Base-by-base conservation (phyloP, 2,797 vertebrate genomes). In the Sciurus carolinensis region DNA sequence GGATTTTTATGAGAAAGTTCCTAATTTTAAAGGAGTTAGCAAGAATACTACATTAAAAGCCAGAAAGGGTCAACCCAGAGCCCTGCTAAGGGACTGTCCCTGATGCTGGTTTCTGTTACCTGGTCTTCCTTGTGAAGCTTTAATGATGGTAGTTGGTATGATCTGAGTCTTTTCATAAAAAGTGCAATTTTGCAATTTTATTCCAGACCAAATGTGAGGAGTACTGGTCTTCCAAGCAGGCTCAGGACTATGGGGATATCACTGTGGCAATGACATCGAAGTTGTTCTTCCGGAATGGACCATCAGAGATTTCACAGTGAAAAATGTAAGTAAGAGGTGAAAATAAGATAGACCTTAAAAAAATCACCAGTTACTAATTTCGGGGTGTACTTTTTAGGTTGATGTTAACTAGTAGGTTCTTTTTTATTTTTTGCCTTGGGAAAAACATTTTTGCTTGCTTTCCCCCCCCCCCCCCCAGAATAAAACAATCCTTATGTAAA, bases 131-230 rank as follows among this genome's bases (percentile, higher is more conserved):
- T 3, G 18, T 9, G 72, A 90, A 33, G 50, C 17, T 90, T 42
- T 33, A 6, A 11, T 75, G 90, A 33, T 75, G 86, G 69, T 36
- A 69, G 39, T 20, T 5, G 42, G 28, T 20, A 2, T 33, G 67
- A 77, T n/a, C 59, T 73, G 76, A 71, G 7, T 82, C 18, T 75
- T 85, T 87, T 52, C 22, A 47, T 80, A 64, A 57, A 80, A 57
- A 28, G 24, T 24, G 24, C 57, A 59, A 59, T 24, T 59, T 59
- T 64, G 57, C 18, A 71, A 87, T 73, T 97, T 94, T 91, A 6
- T 97, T 97, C 69, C 93, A 99, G 99, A 98, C 98, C 36, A 99
- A 99, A 98, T 99, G 99, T 98, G 99, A 99, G 96, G 99, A 99
- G 93, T 99, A 99, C 98, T 99, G 99, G 99, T 98, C 99, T 64